Conservation (phyloP, 2,113 vertebrate genomes). For the Bathybates hornii region DNA sequence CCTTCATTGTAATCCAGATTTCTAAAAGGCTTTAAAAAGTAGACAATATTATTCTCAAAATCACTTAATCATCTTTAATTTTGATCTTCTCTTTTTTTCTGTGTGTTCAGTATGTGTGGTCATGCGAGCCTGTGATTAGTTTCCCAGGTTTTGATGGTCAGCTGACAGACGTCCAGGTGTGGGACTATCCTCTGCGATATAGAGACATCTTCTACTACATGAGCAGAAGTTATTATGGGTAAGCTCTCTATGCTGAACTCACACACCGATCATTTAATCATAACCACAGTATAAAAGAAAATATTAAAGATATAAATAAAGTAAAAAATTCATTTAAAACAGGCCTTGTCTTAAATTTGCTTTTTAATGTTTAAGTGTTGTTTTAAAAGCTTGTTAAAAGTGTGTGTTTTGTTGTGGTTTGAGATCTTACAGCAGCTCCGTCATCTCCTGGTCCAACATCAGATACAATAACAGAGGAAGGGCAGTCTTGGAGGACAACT, state of each 20-base stretch:
- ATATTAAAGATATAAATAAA: too few species aligned
- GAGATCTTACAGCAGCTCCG: background rate
- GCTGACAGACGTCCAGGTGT: conserved; percentile 55
- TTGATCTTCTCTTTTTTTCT: background rate
- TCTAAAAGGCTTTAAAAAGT: background rate
- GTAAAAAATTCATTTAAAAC: background rate
- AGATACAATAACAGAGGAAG: background rate
- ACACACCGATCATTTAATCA: background rate
- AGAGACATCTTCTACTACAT: conserved; percentile 27
- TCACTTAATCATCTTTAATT: background rate
- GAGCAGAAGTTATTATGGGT: background rate
- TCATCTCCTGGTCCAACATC: conserved; percentile 7
- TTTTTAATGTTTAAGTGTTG: fast-evolving
- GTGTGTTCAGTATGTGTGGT: too few species aligned
- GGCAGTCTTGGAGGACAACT: background rate
- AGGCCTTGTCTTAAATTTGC: background rate
- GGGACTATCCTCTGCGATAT: conserved; percentile 44
- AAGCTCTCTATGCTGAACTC: background rate
- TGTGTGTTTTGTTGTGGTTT: background rate
- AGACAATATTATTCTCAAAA: background rate
- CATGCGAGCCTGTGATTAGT: conserved; percentile 18
- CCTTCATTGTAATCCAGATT: background rate
- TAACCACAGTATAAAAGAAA: background rate
- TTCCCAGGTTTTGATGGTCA: conserved; percentile 40
- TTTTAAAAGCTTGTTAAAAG: background rate